A percentile compares a stretch with the other conserved stretches of the same genome.
phyloP scores from a whole-genome alignment of 23 tunicate genomes.

The Trididemnum clinides region DNA sequence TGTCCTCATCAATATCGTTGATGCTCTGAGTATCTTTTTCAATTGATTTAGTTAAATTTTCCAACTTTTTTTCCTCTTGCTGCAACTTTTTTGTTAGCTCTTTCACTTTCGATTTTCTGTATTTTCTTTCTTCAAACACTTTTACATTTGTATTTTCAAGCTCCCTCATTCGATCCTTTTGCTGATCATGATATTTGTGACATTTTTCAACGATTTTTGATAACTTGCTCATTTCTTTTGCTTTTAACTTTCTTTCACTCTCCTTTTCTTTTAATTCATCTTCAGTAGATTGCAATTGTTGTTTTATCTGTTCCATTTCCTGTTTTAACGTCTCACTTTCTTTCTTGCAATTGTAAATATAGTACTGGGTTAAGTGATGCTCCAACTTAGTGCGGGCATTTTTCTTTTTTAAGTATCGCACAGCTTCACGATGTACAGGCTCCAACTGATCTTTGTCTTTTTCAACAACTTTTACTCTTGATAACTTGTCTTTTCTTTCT shows the following conservation, averaged over 20 bases:
- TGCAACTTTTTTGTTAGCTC: slow-evolving; percentile 60
- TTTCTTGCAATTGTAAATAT: slow-evolving; percentile 21
- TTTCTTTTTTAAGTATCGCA: slow-evolving; percentile 62
- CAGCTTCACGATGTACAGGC: slow-evolving; percentile 61
- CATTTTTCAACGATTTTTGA: slow-evolving; percentile 30
- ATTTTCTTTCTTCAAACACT: slow-evolving; percentile 90
- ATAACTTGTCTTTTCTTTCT: slow-evolving; percentile 80
- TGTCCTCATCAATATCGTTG: slow-evolving; percentile 37
- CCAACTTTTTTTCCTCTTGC: slow-evolving; percentile 59
- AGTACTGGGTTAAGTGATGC: slow-evolving; percentile 48
- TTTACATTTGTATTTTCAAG: slow-evolving; percentile 74
- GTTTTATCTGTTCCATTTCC: not conserved
- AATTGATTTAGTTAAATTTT: slow-evolving; percentile 8
- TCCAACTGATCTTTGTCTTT: slow-evolving; percentile 89
- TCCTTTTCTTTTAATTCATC: slow-evolving; percentile 13
- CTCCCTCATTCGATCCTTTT: slow-evolving; percentile 82
- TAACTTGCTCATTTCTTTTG: slow-evolving; percentile 33
- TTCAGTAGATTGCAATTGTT: not conserved
- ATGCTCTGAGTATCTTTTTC: slow-evolving; percentile 42
- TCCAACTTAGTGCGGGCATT: slow-evolving; percentile 58
- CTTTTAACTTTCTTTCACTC: not conserved
- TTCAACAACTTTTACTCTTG: slow-evolving; percentile 93
- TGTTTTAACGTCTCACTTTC: not conserved
- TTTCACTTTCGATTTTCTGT: slow-evolving; percentile 64
- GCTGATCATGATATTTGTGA: slow-evolving; percentile 42